Percentiles rank a stretch among this genome's conserved stretches.
Conservation (phyloP, 2,797 vertebrate species). For the Pangasius larnaudii region DNA sequence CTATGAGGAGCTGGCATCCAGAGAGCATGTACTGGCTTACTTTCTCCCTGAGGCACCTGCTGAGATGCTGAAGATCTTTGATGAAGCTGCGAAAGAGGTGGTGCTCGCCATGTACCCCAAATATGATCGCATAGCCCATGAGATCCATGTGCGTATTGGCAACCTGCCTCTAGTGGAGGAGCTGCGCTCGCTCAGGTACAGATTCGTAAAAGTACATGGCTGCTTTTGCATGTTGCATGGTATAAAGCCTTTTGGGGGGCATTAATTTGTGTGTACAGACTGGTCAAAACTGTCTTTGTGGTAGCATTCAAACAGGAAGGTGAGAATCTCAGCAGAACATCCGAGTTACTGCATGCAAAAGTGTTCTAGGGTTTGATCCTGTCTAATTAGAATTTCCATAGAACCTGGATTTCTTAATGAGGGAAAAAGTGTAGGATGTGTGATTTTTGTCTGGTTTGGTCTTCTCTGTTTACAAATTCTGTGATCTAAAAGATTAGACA, state of each 20-base stretch:
- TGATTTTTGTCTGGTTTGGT: not conserved
- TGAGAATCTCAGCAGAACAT: not conserved
- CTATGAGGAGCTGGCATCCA: slow-evolving; percentile 92
- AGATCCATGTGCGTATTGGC: slow-evolving; percentile 94
- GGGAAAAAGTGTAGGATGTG: not conserved
- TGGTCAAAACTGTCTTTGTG: not conserved
- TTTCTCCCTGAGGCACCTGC: slow-evolving; percentile 94
- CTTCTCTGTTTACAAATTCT: not conserved
- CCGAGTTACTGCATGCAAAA: not conserved
- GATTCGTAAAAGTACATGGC: not conserved
- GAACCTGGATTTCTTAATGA: not conserved
- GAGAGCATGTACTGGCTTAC: slow-evolving; percentile 94
- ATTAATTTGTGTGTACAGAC: not conserved
- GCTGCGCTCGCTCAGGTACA: slow-evolving; percentile 89
- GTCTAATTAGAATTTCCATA: not conserved
- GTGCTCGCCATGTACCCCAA: slow-evolving; percentile 98
- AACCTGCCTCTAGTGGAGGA: slow-evolving; percentile 96
- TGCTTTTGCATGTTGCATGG: not conserved
- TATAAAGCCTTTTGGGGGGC: not conserved
- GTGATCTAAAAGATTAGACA: not conserved
- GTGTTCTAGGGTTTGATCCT: not conserved
- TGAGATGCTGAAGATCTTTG: slow-evolving; percentile 96
- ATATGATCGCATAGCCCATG: slow-evolving; percentile 92
- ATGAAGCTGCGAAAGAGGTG: slow-evolving; percentile 94
- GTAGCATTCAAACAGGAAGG: not conserved